Conservation (phyloP, 1,140 invertebrate species). For the Leptestheria dahalacensis region DNA sequence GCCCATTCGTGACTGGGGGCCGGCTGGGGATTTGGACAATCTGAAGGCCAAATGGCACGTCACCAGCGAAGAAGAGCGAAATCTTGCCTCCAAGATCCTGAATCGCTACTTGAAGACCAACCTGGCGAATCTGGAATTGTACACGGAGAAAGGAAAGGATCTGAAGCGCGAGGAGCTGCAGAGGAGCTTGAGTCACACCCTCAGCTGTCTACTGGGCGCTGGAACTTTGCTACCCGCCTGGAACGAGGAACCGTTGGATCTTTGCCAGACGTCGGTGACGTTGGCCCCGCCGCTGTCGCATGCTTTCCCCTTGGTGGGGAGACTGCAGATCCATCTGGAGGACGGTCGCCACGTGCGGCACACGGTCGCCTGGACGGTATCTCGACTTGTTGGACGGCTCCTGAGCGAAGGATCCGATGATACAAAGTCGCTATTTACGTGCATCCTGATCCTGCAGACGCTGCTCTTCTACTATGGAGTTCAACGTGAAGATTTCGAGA, state of each 20-base stretch:
- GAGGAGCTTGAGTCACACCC: slow-evolving; percentile 33
- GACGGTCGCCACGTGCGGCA: slow-evolving; percentile 11
- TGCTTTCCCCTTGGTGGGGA: not conserved
- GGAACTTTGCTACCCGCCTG: slow-evolving; percentile 41
- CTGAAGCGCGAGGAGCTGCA: slow-evolving; percentile 33
- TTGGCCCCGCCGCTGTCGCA: not conserved
- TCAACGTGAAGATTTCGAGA: slow-evolving; percentile 35
- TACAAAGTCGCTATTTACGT: slow-evolving; percentile 46
- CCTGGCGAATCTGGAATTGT: slow-evolving; percentile 35
- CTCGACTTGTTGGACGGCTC: slow-evolving; percentile 3
- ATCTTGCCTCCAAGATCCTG: slow-evolving; percentile 38
- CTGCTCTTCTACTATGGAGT: slow-evolving; percentile 39
- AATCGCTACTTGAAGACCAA: slow-evolving; percentile 40
- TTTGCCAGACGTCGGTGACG: slow-evolving; percentile 21
- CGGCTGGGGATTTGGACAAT: slow-evolving; percentile 43
- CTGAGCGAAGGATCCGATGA: slow-evolving; percentile 36
- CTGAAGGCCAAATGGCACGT: slow-evolving; percentile 60
- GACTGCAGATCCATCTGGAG: not conserved
- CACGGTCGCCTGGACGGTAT: slow-evolving; percentile 7
- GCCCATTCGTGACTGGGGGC: slow-evolving; percentile 66
- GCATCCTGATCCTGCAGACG: slow-evolving; percentile 40
- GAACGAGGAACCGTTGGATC: slow-evolving; percentile 35
- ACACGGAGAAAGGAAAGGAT: slow-evolving; percentile 26
- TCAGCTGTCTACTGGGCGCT: slow-evolving; percentile 37
- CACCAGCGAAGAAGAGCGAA: slow-evolving; percentile 50